Evolutionary conservation across 2,113 vertebrate genomes (phyloP).

Genomic region (Rattus rattus): DNA sequence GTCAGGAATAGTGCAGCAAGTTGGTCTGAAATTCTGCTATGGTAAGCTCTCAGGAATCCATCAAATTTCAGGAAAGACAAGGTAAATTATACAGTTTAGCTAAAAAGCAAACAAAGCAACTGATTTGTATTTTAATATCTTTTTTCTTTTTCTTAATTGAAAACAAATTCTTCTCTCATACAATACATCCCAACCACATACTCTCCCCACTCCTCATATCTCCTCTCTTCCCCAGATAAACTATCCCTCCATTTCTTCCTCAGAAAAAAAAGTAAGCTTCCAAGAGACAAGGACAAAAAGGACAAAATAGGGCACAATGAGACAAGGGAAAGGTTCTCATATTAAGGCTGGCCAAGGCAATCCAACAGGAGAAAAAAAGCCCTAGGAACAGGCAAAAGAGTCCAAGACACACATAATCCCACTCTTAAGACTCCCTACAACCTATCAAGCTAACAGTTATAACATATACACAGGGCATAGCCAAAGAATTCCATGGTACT

Average conservation of each 20-base stretch:
- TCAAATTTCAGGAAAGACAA: slow-evolving; percentile 86
- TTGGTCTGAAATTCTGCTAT: slow-evolving; percentile 89
- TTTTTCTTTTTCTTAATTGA: not conserved
- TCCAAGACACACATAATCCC: not conserved
- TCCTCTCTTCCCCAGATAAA: too few relatives aligned
- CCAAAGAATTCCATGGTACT: slow-evolving; percentile 91
- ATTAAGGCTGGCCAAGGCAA: not conserved
- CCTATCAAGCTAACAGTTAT: not conserved
- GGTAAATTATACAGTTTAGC: slow-evolving; percentile 82
- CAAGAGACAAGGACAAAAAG: not conserved
- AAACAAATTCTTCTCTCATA: not conserved
- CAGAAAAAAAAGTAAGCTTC: not conserved
- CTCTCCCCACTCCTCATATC: not conserved
- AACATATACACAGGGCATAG: slow-evolving; percentile 84
- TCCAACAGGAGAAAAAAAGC: not conserved
- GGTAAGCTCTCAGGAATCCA: slow-evolving; percentile 87
- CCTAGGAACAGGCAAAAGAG: not conserved
- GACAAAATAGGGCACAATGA: not conserved
- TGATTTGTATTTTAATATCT: slow-evolving; percentile 84
- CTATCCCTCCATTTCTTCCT: not conserved
- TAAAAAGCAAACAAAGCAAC: not conserved
- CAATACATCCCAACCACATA: not conserved
- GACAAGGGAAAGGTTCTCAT: not conserved
- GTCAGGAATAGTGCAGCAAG: slow-evolving; percentile 91
- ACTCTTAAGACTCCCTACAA: not conserved